Evolutionary conservation across 2,888 invertebrate genomes (phyloP).

Genomic region (Tetragonula carbonaria): DNA sequence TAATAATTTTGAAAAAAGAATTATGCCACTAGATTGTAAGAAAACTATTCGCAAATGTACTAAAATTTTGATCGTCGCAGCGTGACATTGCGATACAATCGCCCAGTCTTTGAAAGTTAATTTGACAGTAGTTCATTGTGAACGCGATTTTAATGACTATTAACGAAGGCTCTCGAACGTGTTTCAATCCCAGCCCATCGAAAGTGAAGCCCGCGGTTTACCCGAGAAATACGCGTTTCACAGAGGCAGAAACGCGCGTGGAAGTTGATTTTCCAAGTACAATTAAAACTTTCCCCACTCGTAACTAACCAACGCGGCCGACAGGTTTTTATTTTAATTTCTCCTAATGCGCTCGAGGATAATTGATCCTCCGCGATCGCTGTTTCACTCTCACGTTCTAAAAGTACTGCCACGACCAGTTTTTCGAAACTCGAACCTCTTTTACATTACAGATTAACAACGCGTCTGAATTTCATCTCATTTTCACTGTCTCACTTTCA

Average conservation of each 20-base stretch:
- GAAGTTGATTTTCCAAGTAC: conserved; percentile 13
- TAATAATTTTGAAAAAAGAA: not conserved
- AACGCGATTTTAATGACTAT: not conserved
- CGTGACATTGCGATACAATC: not conserved
- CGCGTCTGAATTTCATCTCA: no score
- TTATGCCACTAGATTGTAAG: no score
- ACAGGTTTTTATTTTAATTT: conserved; percentile 29
- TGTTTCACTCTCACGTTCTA: not conserved
- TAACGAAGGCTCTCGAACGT: not conserved
- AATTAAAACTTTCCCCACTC: conserved; percentile 34
- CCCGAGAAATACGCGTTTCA: not conserved
- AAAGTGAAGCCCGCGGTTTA: not conserved
- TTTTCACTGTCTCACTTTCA: no score
- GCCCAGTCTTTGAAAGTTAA: fast-evolving
- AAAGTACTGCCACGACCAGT: no score
- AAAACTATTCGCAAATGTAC: not conserved
- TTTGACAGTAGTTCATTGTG: not conserved
- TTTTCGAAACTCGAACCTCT: not conserved
- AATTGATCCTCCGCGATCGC: conserved; percentile 11
- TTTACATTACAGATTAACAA: no score
- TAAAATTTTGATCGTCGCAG: not conserved
- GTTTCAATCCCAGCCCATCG: not conserved
- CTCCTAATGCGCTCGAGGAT: not conserved
- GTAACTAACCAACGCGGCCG: not conserved
- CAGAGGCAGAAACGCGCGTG: not conserved